Evolutionary conservation across 2,797 vertebrate genomes (phyloP).

Genomic region (Schizopygopsis malacanthus): DNA sequence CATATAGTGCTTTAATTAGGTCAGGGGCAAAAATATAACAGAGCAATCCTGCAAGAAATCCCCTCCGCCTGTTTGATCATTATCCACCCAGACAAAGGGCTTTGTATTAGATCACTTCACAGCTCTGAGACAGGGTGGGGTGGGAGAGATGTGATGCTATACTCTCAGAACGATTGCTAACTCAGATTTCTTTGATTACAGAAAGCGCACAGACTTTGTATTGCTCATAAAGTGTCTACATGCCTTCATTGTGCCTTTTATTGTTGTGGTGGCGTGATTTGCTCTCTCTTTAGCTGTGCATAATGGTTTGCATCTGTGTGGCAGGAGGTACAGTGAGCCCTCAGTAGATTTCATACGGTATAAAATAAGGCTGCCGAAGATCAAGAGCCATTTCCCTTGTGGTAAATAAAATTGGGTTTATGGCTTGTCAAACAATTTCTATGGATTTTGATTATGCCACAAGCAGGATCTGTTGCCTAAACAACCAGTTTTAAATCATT

Average conservation of each 20-base stretch:
- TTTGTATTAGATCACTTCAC: conserved; percentile 43
- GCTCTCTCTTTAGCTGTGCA: conserved; percentile 50
- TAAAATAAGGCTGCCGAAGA: conserved; percentile 52
- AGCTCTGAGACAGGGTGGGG: conserved; percentile 31
- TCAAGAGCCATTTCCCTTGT: conserved; percentile 64
- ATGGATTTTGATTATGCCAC: conserved; percentile 45
- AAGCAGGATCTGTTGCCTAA: conserved; percentile 42
- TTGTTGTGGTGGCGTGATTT: conserved; percentile 55
- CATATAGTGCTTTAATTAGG: conserved; percentile 26
- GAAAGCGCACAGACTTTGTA: conserved; percentile 19
- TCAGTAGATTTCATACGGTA: conserved; percentile 46
- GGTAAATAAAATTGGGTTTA: conserved; percentile 62
- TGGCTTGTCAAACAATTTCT: conserved; percentile 51
- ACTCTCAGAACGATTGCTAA: conserved; percentile 35
- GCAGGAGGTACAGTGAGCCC: conserved; percentile 48
- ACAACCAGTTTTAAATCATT: conserved; percentile 30
- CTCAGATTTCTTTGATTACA: conserved; percentile 39
- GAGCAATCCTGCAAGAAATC: conserved; percentile 18
- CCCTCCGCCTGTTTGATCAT: conserved; percentile 42
- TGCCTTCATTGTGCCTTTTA: conserved; percentile 50
- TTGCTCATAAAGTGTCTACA: conserved; percentile 24
- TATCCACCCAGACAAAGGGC: conserved; percentile 31
- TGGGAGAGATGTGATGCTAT: conserved; percentile 38
- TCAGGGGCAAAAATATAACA: conserved; percentile 43
- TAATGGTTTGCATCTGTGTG: conserved; percentile 64